A percentile compares a stretch with the other conserved stretches of the same genome.
Evolutionary conservation across 1,140 invertebrate species (phyloP).

Genomic region (Diuraphis noxia): DNA sequence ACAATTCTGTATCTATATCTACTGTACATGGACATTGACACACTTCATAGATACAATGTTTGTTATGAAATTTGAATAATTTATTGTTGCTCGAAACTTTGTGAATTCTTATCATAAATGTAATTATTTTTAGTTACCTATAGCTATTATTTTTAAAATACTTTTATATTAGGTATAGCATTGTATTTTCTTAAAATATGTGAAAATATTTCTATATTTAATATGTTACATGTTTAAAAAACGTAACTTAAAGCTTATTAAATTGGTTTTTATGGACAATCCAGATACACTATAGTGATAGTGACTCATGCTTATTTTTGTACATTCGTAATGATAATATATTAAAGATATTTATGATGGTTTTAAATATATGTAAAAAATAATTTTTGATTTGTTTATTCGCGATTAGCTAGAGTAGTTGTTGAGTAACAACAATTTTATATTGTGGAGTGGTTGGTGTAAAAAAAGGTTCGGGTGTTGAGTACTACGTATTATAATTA

Average conservation of each 20-base stretch:
- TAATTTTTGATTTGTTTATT: neutral
- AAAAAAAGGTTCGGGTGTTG: neutral
- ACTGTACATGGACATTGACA: neutral
- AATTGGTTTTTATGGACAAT: too few species aligned
- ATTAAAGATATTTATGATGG: neutral
- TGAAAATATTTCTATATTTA: neutral
- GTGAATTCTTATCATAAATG: too few species aligned
- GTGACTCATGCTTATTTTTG: neutral
- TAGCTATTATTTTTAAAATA: too few species aligned
- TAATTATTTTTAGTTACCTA: too few species aligned
- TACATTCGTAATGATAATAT: neutral
- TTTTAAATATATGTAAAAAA: neutral
- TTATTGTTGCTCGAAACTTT: too few species aligned
- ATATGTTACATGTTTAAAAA: neutral
- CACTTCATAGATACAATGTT: neutral
- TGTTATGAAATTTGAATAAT: too few species aligned
- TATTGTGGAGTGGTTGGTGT: neutral
- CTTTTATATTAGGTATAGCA: too few species aligned
- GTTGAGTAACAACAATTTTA: too few species aligned
- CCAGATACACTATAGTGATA: too few species aligned
- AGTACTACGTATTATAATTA: neutral
- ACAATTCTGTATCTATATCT: neutral
- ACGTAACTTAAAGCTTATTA: neutral
- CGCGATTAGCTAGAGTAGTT: neutral
- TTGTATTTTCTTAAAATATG: neutral